A percentile compares a stretch with the other conserved stretches of the same genome.
These are phyloP conservation scores for Petrosia ficiformis DNA, from an alignment of 37 sponge, comb jelly and placozoan species.

Conservation along the genomic window DNA sequence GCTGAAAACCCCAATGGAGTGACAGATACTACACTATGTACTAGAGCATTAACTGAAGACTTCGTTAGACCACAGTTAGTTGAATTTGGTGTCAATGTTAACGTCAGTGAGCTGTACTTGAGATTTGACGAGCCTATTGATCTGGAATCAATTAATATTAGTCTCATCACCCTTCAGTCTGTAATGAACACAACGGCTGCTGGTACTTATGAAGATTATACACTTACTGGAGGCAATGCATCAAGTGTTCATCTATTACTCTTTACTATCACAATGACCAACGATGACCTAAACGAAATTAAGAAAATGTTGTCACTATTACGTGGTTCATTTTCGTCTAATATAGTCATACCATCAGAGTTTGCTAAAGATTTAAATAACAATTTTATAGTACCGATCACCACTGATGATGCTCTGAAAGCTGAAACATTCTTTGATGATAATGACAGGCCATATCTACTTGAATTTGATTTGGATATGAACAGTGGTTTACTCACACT, in stretches of 20 bases:
- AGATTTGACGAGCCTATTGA: conserved; percentile 88
- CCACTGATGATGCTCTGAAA: conserved; percentile 27
- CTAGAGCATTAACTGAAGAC: conserved; percentile 44
- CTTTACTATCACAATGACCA: conserved; percentile 49
- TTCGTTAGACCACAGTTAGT: conserved; percentile 48
- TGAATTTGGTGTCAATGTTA: conserved; percentile 62
- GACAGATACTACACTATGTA: conserved; percentile 11
- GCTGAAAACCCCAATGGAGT: conserved; percentile 12
- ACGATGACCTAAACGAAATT: conserved; percentile 74
- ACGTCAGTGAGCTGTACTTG: conserved; percentile 44
- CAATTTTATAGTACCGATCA: conserved; percentile 54
- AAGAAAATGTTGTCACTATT: conserved; percentile 60
- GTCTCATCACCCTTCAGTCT: conserved; percentile 59
- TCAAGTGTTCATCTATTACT: conserved; percentile 44
- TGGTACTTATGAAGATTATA: conserved; percentile 32
- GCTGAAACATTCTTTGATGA: conserved; percentile 65
- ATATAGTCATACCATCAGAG: conserved; percentile 32
- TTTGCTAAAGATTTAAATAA: conserved; percentile 65
- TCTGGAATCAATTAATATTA: conserved; percentile 55
- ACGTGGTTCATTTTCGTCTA: conserved; percentile 38
- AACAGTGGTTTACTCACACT: conserved; percentile 70
- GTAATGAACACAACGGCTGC: not conserved
- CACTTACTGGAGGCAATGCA: conserved; percentile 68
- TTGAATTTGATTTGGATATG: conserved; percentile 71
- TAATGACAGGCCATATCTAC: conserved; percentile 42